Base-by-base conservation (phyloP, 37 sponge, comb jelly and placozoan genomes). In the Beroe forskalii region DNA sequence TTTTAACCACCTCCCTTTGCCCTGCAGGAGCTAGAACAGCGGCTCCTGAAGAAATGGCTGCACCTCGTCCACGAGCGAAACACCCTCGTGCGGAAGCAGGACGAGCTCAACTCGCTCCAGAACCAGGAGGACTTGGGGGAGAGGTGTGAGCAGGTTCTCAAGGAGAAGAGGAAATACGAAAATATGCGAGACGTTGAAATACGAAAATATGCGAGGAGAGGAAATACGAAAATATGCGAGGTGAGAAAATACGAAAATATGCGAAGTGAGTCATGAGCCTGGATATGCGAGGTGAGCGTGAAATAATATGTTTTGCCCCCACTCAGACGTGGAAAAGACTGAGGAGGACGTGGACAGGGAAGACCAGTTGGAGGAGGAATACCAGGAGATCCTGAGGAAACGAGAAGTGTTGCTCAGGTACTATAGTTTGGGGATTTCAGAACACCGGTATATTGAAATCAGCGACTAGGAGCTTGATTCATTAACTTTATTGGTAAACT, bases 211-310 rank as follows among this genome's bases (percentile, higher is more conserved):
- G n/a, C n/a, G 55, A 44, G 55, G 17, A 42, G 44, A 80, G 86
- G 86, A 80, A 42, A 44, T 80, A 44, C 23, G 48, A 80, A 37
- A 80, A 80, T 38, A 80, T 80, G n/a, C n/a, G n/a, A n/a, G n/a
- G n/a, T n/a, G n/a, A n/a, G n/a, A n/a, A n/a, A n/a, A n/a, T n/a
- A n/a, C n/a, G n/a, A n/a, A n/a, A n/a, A n/a, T n/a, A n/a, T n/a
- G n/a, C n/a, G 55, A 44, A 30, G 17, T 80, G 44, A 80, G 86
- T 43, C 40, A 42, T n/a, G 40, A 44, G n/a, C 23, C 86, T 41
- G 55, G 42, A 80, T 38, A 80, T 80, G n/a, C n/a, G n/a, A n/a
- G n/a, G n/a, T n/a, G n/a, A n/a, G n/a, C n/a, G n/a, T n/a, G 8
- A 64, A 64, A 25, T 64, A 14, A 27, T 64, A 27, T 64, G 4